Evolutionary conservation across 2,888 invertebrate species (phyloP).

Genomic region (Lissocephala sabroskyi): DNA sequence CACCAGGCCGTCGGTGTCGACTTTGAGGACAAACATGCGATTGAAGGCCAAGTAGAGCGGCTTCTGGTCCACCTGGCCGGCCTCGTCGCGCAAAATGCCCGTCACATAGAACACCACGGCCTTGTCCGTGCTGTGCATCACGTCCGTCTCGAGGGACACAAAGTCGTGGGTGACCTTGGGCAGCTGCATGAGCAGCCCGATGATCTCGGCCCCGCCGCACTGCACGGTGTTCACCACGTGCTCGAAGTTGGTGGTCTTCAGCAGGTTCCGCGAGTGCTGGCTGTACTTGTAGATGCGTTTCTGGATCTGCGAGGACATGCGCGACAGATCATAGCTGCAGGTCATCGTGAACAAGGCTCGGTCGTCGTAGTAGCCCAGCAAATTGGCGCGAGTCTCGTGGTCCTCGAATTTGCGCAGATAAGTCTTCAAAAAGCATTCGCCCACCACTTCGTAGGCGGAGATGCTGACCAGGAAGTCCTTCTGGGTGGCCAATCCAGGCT

Average conservation of each 20-base stretch:
- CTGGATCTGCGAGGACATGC: conserved; percentile 29
- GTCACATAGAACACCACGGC: conserved; percentile 27
- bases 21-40: conserved; percentile 41
- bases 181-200: conserved; percentile 50
- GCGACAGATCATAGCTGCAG: conserved; percentile 45
- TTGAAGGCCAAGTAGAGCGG: conserved; percentile 33
- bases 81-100: conserved; percentile 36
- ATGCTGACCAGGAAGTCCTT: conserved; percentile 62
- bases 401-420: conserved; percentile 57
- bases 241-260: conserved; percentile 38
- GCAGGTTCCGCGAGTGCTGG: conserved; percentile 49
- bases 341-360: conserved; percentile 62
- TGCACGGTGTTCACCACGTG: conserved; percentile 42
- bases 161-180: conserved; percentile 56
- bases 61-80: neutral
- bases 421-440: conserved; percentile 49
- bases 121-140: conserved; percentile 32
- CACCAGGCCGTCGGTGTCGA: conserved; percentile 23
- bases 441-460: conserved; percentile 59
- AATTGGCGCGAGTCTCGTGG: conserved; percentile 33
- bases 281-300: conserved; percentile 60
- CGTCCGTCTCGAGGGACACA: conserved; percentile 54
- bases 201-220: conserved; percentile 53
- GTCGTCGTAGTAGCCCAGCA: conserved; percentile 35
- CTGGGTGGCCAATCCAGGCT: conserved; percentile 42